Percentiles rank a stretch among this genome's conserved stretches.
phyloP scores from a whole-genome alignment of 1,140 invertebrate species.

The Cyclargus thomasi region DNA sequence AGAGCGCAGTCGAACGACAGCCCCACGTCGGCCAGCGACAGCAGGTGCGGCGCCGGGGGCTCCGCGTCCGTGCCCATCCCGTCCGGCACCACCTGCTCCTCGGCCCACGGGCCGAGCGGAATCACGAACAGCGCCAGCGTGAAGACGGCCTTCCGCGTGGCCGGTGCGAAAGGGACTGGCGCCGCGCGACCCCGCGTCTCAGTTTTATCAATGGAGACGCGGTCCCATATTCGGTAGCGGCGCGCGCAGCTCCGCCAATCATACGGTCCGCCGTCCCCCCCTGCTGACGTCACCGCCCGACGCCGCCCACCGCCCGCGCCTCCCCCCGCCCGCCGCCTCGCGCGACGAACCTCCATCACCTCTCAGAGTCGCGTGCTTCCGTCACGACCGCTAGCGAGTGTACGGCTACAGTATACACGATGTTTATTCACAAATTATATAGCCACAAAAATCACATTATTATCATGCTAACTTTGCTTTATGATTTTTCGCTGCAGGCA shows the following conservation, averaged over 20 bases:
- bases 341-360: slow-evolving; percentile 28
- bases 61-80: slow-evolving; percentile 65
- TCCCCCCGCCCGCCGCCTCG: slow-evolving; percentile 41
- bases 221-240: slow-evolving; percentile 76
- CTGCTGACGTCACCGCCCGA: slow-evolving; percentile 64
- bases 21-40: slow-evolving; percentile 64
- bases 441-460: too few species aligned
- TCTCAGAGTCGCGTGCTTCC: slow-evolving; percentile 26
- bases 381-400: slow-evolving; percentile 22
- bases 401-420: too few species aligned
- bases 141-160: slow-evolving; percentile 60
- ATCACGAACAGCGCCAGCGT: slow-evolving; percentile 72
- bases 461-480: too few species aligned
- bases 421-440: too few species aligned
- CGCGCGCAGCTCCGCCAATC: slow-evolving; percentile 67
- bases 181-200: slow-evolving; percentile 68
- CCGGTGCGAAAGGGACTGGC: slow-evolving; percentile 69
- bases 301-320: slow-evolving; percentile 61
- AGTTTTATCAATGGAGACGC: slow-evolving; percentile 73
- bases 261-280: slow-evolving; percentile 44
- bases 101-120: slow-evolving; percentile 70
- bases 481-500: too few species aligned
- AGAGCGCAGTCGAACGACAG: slow-evolving; percentile 63
- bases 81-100: slow-evolving; percentile 75
- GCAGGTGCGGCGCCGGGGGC: slow-evolving; percentile 61